These are phyloP conservation scores for Neomicropteryx cornuta DNA, from an alignment of 1,140 invertebrate species.

Conservation along the genomic window DNA sequence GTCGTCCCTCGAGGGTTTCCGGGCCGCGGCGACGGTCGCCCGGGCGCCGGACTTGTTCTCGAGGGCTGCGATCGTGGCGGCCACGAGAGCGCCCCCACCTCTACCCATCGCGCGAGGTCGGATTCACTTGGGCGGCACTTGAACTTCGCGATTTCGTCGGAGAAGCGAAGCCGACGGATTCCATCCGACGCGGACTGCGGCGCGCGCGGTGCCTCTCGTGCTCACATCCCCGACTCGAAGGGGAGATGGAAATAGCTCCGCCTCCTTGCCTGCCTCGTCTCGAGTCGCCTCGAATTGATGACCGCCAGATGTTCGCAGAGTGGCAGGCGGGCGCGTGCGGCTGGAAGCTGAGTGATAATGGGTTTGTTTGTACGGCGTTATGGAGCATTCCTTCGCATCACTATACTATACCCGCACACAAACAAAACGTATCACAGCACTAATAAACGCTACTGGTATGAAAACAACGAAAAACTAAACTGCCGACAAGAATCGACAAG, in stretches of 20 bases:
- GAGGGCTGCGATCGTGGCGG: conserved; percentile 35
- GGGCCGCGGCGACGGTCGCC: conserved; percentile 18
- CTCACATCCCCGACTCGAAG: conserved; percentile 20
- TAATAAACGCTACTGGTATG: too few species aligned
- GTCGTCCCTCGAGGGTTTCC: conserved; percentile 8
- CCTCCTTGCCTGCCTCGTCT: conserved; percentile 4
- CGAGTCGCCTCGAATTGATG: too few species aligned
- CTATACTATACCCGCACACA: too few species aligned
- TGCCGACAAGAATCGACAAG: too few species aligned
- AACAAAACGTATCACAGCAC: too few species aligned
- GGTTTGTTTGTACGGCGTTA: too few species aligned
- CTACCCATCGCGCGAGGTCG: not conserved
- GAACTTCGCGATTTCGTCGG: not conserved
- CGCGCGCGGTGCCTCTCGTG: conserved; percentile 27
- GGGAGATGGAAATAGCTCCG: conserved; percentile 8
- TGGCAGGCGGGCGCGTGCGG: too few species aligned
- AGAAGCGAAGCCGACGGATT: conserved; percentile 19
- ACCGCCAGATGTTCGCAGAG: too few species aligned
- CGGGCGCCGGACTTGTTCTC: conserved; percentile 26
- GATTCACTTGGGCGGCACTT: not conserved
- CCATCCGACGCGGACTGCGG: conserved; percentile 33
- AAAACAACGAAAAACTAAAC: too few species aligned
- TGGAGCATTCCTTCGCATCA: too few species aligned
- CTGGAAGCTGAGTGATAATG: too few species aligned
- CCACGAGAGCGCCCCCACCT: conserved; percentile 35